Evolutionary conservation across 2,113 vertebrate genomes (phyloP).

Genomic region (Natator depressus): DNA sequence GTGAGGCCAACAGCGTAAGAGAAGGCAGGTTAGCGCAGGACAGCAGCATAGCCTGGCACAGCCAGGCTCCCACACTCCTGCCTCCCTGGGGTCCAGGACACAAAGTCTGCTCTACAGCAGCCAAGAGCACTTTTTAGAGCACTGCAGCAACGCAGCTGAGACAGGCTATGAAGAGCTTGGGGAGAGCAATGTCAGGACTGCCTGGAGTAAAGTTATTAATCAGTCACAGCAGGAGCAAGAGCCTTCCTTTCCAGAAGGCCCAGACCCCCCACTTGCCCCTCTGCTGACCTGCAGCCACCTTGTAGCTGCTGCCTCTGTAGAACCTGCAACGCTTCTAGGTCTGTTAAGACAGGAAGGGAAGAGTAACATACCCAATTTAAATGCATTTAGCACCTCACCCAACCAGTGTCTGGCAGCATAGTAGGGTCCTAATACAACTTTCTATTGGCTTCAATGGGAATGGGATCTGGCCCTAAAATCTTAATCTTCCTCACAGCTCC

Average conservation of each 20-base stretch:
- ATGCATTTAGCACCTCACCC: neutral
- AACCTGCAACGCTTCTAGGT: neutral
- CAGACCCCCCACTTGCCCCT: neutral
- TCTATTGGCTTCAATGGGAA: neutral
- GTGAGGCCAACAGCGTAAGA: neutral
- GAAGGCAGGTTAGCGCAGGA: neutral
- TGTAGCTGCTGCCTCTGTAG: neutral
- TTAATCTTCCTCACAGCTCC: neutral
- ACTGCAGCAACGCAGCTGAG: neutral
- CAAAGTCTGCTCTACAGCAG: neutral
- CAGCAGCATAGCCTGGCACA: neutral
- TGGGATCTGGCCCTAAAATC: neutral
- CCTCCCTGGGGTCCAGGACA: neutral
- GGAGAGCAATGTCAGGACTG: neutral
- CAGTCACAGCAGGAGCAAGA: neutral
- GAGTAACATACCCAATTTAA: neutral
- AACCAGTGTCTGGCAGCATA: neutral
- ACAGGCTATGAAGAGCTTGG: neutral
- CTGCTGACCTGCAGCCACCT: neutral
- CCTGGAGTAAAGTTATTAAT: fast-evolving
- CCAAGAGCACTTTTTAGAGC: neutral
- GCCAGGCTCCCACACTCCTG: neutral
- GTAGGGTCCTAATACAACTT: neutral
- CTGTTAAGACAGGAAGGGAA: neutral
- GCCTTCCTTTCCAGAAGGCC: neutral